Percentiles rank a stretch among this genome's conserved stretches.
phyloP scores from a whole-genome alignment of 2,797 vertebrate genomes.

The Trematomus bernacchii region DNA sequence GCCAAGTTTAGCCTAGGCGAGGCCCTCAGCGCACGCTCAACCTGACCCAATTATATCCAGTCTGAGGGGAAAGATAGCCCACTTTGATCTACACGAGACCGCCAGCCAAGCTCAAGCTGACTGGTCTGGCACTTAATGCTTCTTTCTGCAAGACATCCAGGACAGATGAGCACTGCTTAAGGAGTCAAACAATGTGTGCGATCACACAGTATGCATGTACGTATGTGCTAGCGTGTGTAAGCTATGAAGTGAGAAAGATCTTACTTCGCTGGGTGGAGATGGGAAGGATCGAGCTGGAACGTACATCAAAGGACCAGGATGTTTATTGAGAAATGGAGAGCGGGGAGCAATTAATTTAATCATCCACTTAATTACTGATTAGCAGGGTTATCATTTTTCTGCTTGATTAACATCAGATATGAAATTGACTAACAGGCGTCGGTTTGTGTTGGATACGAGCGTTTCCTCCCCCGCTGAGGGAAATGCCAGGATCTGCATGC shows the following conservation, averaged over 20 bases:
- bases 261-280: slow-evolving; percentile 26
- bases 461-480: not conserved
- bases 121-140: slow-evolving; percentile 39
- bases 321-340: slow-evolving; percentile 47
- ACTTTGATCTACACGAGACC: slow-evolving; percentile 69
- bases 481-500: slow-evolving; percentile 12
- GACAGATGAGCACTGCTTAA: slow-evolving; percentile 37
- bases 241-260: slow-evolving; percentile 27
- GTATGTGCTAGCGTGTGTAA: slow-evolving; percentile 16
- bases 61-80: slow-evolving; percentile 74
- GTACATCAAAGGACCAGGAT: slow-evolving; percentile 37
- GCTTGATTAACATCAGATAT: slow-evolving; percentile 57
- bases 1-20: slow-evolving; percentile 70
- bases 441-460: slow-evolving; percentile 33
- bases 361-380: slow-evolving; percentile 60
- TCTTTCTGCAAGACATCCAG: slow-evolving; percentile 32
- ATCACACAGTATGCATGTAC: slow-evolving; percentile 7
- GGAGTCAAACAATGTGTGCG: slow-evolving; percentile 19
- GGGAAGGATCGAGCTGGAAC: slow-evolving; percentile 21
- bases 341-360: slow-evolving; percentile 60
- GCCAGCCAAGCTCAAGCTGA: slow-evolving; percentile 41
- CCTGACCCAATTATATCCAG: slow-evolving; percentile 79
- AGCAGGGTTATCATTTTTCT: slow-evolving; percentile 39
- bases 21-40: slow-evolving; percentile 63
- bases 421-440: slow-evolving; percentile 44